Evolutionary conservation across 1,140 invertebrate species (phyloP), one percentile per base, ranked within the genome.

Genomic region (Phymorhynchus buccinoides): DNA sequence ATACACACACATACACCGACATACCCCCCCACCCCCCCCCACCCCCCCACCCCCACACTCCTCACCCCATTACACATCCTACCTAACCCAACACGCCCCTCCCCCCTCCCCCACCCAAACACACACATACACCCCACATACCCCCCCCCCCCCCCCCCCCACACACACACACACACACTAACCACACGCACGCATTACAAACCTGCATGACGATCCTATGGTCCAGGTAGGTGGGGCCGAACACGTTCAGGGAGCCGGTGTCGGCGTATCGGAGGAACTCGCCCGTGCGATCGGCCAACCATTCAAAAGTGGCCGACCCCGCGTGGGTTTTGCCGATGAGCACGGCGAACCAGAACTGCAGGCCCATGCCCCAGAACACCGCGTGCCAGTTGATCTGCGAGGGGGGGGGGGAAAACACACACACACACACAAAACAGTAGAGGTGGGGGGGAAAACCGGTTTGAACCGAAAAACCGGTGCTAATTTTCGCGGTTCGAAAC

Each of bases 331-430:
- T 95, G 75, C 99, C 96, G 80, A 97, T 96, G 1, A 98, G 87
- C 0, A 99, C 88, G 0, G 96, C 98, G 84, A 99, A 95, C 0
- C 95, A 52, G 89, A 99, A 97, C 94, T 99, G 98, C 7, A 98
- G 68, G 0, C 68, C 68, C 68, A 71, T 71, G 30, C 68, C 68
- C 68, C 68, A 71, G 68, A 71, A 71, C 30, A 71, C 68, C 1
- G 68, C 68, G 68, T 71, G 68, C 68, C 68, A 71, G 68, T 71
- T 71, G 68, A 71, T 71, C 68, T 71, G 68, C 4, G n/a, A 62
- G 18, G 56, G 22, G 18, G 56, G 12, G 4, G 18, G n/a, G 14
- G n/a, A n/a, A 48, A 18, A 18, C 6, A 18, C 6, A 9, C 44
- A 48, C 6, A 48, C 18, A 48, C 44, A 18, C 44, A 48, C 44